These are phyloP conservation scores for Ispidina lecontei DNA, from an alignment of 2,797 vertebrate species.

Conservation along the genomic window DNA sequence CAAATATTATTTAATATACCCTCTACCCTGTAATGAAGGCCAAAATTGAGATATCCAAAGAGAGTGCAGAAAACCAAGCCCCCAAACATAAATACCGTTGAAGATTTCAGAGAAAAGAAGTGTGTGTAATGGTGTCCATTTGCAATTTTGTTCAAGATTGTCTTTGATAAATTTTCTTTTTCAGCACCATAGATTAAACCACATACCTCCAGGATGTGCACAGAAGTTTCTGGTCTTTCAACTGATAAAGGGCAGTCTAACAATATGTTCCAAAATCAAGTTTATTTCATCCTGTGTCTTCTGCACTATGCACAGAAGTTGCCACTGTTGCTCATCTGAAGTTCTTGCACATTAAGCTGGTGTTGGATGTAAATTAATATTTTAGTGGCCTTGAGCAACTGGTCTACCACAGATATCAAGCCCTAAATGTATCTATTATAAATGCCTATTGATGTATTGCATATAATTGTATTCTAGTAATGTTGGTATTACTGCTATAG, in stretches of 20 bases:
- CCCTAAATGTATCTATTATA: conserved; percentile 42
- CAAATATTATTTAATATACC: conserved; percentile 12
- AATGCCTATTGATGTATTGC: conserved; percentile 48
- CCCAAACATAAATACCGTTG: background rate
- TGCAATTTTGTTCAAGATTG: background rate
- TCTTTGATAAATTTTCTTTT: background rate
- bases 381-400: conserved; percentile 73
- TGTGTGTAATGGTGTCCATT: background rate
- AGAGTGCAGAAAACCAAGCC: background rate
- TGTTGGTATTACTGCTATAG: background rate
- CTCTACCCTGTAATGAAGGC: conserved; percentile 2
- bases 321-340: background rate
- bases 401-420: conserved; percentile 53
- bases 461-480: conserved; percentile 35
- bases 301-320: background rate
- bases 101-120: background rate
- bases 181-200: background rate
- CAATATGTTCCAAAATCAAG: background rate
- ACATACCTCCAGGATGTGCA: background rate
- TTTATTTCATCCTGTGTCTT: conserved; percentile 17
- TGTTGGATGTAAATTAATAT: conserved; percentile 38
- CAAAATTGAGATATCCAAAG: conserved; percentile 29
- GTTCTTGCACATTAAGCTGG: conserved; percentile 20
- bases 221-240: background rate
- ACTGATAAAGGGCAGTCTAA: background rate